Evolutionary conservation across 1,140 invertebrate species (phyloP), one percentile per base, ranked within the genome.

Genomic region (Himalopsyche phryganea): DNA sequence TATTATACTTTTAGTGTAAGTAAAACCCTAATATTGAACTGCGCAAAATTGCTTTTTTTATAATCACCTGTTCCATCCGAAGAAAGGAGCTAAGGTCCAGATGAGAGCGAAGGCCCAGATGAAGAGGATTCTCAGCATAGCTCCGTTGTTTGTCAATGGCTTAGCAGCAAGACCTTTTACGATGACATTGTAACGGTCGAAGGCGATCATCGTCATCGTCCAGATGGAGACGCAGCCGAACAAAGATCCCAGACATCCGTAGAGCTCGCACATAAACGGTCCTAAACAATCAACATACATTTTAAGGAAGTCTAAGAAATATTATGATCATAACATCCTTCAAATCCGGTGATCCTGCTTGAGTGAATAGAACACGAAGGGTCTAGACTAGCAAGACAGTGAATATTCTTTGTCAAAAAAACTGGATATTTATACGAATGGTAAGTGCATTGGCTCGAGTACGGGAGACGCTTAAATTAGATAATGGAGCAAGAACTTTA

Each of bases 101-200:
- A 77, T 77, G 38, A 82, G 71, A 4, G 85, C 80, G 72, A 85
- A 86, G 1, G 75, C 50, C 88, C 88, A 91, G 44, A 89, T 84
- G 13, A 80, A 76, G 2, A 88, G 67, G 15, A 90, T 85, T 66
- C 85, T 80, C 5, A 86, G 65, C 52, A 88, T 70, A 33, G 86
- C 85, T 63, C 81, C 80, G 41, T 82, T 84, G 65, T 84, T 84
- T 35, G 84, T 87, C 73, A 90, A 72, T 15, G 85, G 85, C 57
- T 80, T 82, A 2, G 81, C 85, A 9, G 83, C 79, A 64, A 88
- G 80, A 65, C 85, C 81, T 69, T 89, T 90, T 23, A 92, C 89
- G 69, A 94, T 93, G 42, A 93, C 90, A 67, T 91, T 89, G 79
- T 92, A 93, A 66, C 91, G 82, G 70, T 94, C 91, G 58, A 91